Evolutionary conservation across 2,888 invertebrate species (phyloP), one percentile per base, ranked within the genome.

Genomic region (Leucania comma): DNA sequence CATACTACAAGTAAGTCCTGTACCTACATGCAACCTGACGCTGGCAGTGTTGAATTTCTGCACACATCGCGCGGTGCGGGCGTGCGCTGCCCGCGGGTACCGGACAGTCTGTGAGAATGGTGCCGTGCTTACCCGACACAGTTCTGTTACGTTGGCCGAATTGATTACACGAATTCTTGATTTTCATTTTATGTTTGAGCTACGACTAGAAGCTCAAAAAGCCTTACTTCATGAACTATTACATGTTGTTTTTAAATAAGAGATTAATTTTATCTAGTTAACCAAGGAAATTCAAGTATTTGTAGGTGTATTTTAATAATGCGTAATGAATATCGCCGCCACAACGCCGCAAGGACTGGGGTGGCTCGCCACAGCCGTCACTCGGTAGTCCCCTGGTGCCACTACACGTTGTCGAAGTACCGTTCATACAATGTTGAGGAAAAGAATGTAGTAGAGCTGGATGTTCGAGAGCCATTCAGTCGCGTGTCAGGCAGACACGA

Each of bases 11-110:
- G 24, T 53, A 14, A 24, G 17, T 14, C 51, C 17, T 22, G 22
- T 12, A 10, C 24, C n/a, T n/a, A n/a, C n/a, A 5, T 20, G 20
- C 20, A 29, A 29, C 10, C 26, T 6, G 24, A 1, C 26, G 26
- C 14, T n/a, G n/a, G n/a, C n/a, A 10, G 10, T 29, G 20, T 54
- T 29, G 29, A 29, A 59, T 59, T 58, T 61, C 24, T 69, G 67
- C 82, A 68, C 26, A 68, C 79, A 68, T 76, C 77, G 12, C 38
- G 38, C 80, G 81, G 74, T 77, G 79, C 72, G 75, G 76, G 54
- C 72, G 71, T 29, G 42, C 38, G 42, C 38, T 42, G 14, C 14
- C 14, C 14, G 14, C 38, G 38, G 38, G 38, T 42, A 42, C 14
- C 38, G 38, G 14, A 17, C 38, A 42, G 14, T 17, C 38, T 42